Percentiles rank a stretch among this genome's conserved stretches.
These are phyloP conservation scores for Cyprinella venusta DNA, from an alignment of 2,797 vertebrate species.

Conservation along the genomic window DNA sequence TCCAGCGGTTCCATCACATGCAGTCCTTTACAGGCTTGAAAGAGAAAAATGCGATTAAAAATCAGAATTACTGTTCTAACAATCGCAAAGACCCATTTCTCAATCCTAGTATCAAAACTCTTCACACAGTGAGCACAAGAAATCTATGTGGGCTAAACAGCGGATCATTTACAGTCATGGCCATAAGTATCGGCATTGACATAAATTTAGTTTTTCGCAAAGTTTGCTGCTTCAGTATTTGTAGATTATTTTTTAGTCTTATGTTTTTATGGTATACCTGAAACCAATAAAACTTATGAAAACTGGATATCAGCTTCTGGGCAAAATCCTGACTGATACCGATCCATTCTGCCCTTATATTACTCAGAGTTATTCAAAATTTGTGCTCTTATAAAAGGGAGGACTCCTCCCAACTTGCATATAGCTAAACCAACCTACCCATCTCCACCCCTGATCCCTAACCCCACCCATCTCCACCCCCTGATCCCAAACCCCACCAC, in stretches of 20 bases:
- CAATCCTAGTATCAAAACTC: not conserved
- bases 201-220: not conserved
- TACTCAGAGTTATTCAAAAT: not conserved
- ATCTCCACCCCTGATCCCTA: too few species aligned
- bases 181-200: not conserved
- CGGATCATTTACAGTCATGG: not conserved
- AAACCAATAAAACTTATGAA: not conserved
- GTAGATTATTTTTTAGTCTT: not conserved
- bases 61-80: not conserved
- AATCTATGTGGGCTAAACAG: not conserved
- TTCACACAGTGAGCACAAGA: not conserved
- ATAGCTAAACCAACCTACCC: too few species aligned
- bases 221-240: not conserved
- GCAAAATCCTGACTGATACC: not conserved
- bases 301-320: not conserved
- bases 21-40: slow-evolving; percentile 65
- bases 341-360: not conserved
- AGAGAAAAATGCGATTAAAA: not conserved
- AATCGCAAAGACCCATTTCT: not conserved
- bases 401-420: too few species aligned
- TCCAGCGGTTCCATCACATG: slow-evolving; percentile 68
- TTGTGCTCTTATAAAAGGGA: not conserved
- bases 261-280: not conserved
- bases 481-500: too few species aligned
- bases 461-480: too few species aligned